Evolutionary conservation across 1,140 invertebrate genomes (phyloP).

Genomic region (Drosophila simulans): DNA sequence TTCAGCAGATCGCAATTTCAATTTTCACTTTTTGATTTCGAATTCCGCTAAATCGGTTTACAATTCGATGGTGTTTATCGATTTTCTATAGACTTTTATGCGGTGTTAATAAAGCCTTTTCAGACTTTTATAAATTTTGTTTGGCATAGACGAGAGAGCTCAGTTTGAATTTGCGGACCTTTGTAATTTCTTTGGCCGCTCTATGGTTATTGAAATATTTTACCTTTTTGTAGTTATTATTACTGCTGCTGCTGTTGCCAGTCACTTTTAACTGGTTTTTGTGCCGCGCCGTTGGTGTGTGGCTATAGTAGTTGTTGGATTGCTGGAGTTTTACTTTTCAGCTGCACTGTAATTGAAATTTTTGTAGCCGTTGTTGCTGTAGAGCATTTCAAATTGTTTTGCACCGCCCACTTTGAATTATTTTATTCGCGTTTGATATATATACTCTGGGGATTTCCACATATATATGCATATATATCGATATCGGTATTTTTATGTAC

Average conservation of each 20-base stretch:
- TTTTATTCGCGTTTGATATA: slow-evolving; percentile 31
- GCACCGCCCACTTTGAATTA: slow-evolving; percentile 60
- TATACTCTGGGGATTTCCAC: slow-evolving; percentile 28
- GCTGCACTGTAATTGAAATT: slow-evolving; percentile 81
- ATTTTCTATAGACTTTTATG: slow-evolving; percentile 7
- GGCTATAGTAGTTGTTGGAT: slow-evolving; percentile 34
- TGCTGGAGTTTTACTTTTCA: slow-evolving; percentile 63
- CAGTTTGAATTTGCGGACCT: slow-evolving; percentile 11
- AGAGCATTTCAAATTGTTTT: slow-evolving; percentile 62
- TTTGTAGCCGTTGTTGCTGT: slow-evolving; percentile 52
- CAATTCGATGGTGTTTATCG: slow-evolving; percentile 23
- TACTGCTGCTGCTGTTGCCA: slow-evolving; percentile 51
- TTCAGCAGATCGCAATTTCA: slow-evolving; percentile 6
- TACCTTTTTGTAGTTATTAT: slow-evolving; percentile 50
- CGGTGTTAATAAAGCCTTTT: slow-evolving; percentile 24
- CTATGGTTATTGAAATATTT: slow-evolving; percentile 59
- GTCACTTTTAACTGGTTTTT: slow-evolving; percentile 81
- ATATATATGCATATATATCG: slow-evolving; percentile 9
- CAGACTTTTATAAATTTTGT: slow-evolving; percentile 18
- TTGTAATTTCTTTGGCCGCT: slow-evolving; percentile 17
- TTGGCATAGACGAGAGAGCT: slow-evolving; percentile 6
- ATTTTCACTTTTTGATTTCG: slow-evolving; percentile 13
- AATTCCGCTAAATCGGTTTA: slow-evolving; percentile 52
- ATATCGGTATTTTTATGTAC: slow-evolving; percentile 5
- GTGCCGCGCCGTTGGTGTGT: slow-evolving; percentile 29